Conservation (phyloP, 2,113 vertebrate genomes). For the Platanista minor region DNA sequence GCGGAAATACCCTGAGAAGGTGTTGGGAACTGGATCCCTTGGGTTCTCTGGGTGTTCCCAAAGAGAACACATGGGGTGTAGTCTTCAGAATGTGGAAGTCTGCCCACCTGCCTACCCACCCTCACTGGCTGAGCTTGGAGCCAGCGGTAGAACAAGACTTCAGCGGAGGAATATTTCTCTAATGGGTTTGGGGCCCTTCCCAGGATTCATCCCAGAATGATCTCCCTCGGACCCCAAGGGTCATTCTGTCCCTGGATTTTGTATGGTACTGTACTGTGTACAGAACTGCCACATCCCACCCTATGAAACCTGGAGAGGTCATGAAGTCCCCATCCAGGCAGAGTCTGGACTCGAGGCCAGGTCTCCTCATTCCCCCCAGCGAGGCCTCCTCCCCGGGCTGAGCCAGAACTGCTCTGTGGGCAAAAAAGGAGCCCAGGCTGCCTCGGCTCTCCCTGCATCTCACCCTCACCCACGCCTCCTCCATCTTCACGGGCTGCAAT, state of each 20-base stretch:
- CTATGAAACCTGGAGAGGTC: neutral
- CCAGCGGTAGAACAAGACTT: neutral
- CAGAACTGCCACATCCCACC: neutral
- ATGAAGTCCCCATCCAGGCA: neutral
- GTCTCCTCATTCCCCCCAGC: neutral
- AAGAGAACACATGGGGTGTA: neutral
- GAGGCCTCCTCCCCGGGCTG: neutral
- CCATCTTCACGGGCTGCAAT: neutral
- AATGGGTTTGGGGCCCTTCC: neutral
- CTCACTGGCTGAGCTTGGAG: neutral
- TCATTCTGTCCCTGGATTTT: neutral
- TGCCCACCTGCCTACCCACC: neutral
- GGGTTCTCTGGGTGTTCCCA: neutral
- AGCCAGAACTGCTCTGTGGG: neutral
- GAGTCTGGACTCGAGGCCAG: neutral
- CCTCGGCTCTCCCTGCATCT: neutral
- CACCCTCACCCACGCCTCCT: neutral
- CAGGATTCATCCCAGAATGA: neutral
- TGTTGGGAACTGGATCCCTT: neutral
- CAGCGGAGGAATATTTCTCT: neutral
- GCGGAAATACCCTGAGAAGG: neutral
- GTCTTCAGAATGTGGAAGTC: neutral
- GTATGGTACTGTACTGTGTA: rapidly evolving
- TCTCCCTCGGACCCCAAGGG: neutral
- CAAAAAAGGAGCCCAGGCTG: neutral